Percentiles rank a stretch among this genome's conserved stretches.
These are phyloP conservation scores for Folsomia candida DNA, from an alignment of 2,888 invertebrate species.

Conservation along the genomic window DNA sequence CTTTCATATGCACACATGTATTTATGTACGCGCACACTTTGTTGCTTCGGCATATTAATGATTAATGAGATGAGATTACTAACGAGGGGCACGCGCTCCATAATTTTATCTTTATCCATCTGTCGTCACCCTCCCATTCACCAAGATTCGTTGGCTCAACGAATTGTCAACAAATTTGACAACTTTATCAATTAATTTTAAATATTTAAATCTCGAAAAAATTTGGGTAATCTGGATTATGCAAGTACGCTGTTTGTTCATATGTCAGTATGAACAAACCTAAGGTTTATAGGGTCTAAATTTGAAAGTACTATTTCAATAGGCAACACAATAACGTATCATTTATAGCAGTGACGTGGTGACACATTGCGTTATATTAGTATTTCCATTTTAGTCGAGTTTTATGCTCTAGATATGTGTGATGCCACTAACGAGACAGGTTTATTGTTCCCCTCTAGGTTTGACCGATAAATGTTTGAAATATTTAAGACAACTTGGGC, in stretches of 20 bases:
- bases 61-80: slow-evolving; percentile 18
- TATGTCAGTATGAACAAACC: too few relatives aligned
- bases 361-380: too few relatives aligned
- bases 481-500: background rate
- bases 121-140: too few relatives aligned
- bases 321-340: too few relatives aligned
- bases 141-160: too few relatives aligned
- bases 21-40: background rate
- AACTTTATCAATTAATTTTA: slow-evolving; percentile 4
- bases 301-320: too few relatives aligned
- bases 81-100: slow-evolving; percentile 15
- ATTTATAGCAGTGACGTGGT: too few relatives aligned
- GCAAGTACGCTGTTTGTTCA: too few relatives aligned
- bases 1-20: background rate
- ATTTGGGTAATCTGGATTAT: too few relatives aligned
- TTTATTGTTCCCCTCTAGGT: slow-evolving; percentile 9
- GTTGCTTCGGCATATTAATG: background rate
- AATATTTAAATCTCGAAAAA: too few relatives aligned
- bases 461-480: background rate
- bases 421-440: slow-evolving; percentile 3
- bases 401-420: background rate
- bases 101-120: slow-evolving; percentile 7
- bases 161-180: background rate
- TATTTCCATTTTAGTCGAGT: background rate
- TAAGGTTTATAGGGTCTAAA: too few relatives aligned